Evolutionary conservation across 2,888 invertebrate genomes (phyloP).

Genomic region (Drosophila monieri): DNA sequence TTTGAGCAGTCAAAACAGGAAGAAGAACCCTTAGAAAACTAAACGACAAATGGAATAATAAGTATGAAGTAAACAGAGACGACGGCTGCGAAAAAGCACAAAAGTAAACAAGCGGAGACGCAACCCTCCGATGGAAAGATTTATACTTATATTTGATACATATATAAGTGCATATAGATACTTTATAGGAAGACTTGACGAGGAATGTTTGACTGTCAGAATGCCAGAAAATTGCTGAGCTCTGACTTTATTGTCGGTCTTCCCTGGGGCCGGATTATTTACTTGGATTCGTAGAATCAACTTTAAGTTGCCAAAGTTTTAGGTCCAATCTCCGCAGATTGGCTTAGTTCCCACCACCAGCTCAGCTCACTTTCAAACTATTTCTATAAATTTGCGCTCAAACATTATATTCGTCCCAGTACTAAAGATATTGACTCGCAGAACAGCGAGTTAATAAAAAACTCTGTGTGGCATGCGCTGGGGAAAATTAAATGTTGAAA

Average conservation of each 20-base stretch:
- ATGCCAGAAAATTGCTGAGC: slow-evolving; percentile 28
- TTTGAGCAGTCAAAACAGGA: slow-evolving; percentile 78
- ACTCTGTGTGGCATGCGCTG: slow-evolving; percentile 6
- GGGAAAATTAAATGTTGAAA: slow-evolving; percentile 35
- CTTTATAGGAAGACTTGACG: slow-evolving; percentile 29
- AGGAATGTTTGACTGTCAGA: slow-evolving; percentile 17
- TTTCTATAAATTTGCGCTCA: slow-evolving; percentile 19
- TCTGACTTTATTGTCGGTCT: slow-evolving; percentile 25
- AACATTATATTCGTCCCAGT: not conserved
- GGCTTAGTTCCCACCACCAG: slow-evolving; percentile 20
- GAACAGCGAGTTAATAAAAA: slow-evolving; percentile 10
- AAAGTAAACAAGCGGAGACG: slow-evolving; percentile 31
- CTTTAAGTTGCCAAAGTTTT: slow-evolving; percentile 33
- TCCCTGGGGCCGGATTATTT: slow-evolving; percentile 25
- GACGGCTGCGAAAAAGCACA: slow-evolving; percentile 40
- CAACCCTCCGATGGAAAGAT: slow-evolving; percentile 18
- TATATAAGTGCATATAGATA: slow-evolving; percentile 18
- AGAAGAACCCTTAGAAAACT: slow-evolving; percentile 59
- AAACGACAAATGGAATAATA: slow-evolving; percentile 75
- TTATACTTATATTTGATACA: slow-evolving; percentile 19
- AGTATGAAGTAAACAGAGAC: slow-evolving; percentile 52
- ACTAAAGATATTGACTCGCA: slow-evolving; percentile 18
- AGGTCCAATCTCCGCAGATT: slow-evolving; percentile 22
- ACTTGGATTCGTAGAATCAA: slow-evolving; percentile 41
- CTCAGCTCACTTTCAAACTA: slow-evolving; percentile 16